Percentiles rank a stretch among this genome's conserved stretches.
These are phyloP conservation scores for Mythimna albipuncta DNA, from an alignment of 2,888 invertebrate species.

Conservation along the genomic window DNA sequence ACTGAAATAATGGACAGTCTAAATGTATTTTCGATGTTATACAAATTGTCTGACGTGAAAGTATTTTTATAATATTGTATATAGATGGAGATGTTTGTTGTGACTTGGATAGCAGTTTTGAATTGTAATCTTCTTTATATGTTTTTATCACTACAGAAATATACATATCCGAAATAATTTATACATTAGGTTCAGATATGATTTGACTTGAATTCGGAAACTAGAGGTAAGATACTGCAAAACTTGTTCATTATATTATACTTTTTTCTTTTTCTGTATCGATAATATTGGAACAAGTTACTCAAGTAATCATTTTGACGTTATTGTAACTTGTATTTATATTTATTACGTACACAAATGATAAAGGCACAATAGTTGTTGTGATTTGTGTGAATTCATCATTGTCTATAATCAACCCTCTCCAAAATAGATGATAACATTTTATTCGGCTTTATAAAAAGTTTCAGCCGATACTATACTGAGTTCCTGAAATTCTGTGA, in stretches of 20 bases:
- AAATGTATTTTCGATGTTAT: conserved; percentile 87
- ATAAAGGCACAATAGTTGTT: conserved; percentile 72
- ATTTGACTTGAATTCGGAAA: not conserved
- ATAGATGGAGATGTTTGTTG: conserved; percentile 70
- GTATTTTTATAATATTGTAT: conserved; percentile 85
- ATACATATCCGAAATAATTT: conserved; percentile 42
- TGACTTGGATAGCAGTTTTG: conserved; percentile 64
- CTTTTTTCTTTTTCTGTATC: not conserved
- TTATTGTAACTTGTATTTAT: not conserved
- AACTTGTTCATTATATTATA: not conserved
- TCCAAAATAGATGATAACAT: conserved; percentile 40
- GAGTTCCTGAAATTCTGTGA: not conserved
- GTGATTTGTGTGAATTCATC: conserved; percentile 68
- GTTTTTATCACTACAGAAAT: conserved; percentile 33
- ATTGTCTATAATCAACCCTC: conserved; percentile 50
- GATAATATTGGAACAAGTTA: not conserved
- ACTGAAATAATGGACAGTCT: conserved; percentile 67
- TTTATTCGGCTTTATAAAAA: conserved; percentile 34
- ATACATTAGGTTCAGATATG: conserved; percentile 7
- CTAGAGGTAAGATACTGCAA: not conserved
- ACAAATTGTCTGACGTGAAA: conserved; percentile 82
- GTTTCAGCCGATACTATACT: not conserved
- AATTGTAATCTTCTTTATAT: conserved; percentile 52
- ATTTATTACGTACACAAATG: conserved; percentile 23
- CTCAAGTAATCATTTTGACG: conserved; percentile 7